phyloP scores from a whole-genome alignment of 1,140 invertebrate genomes.

The Lepidotrigona ventralis region DNA sequence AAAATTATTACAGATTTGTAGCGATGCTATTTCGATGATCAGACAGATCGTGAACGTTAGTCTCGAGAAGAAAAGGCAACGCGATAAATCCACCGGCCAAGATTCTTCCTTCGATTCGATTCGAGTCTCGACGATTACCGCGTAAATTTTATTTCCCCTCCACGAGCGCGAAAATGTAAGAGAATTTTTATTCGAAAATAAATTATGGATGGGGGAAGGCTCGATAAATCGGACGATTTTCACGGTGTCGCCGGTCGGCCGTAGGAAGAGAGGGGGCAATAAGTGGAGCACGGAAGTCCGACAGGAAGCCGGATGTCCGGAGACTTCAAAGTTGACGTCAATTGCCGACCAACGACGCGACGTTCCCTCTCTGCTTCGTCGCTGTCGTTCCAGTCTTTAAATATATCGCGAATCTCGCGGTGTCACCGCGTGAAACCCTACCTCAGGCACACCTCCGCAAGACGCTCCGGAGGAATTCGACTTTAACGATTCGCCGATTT shows the following conservation, averaged over 20 bases:
- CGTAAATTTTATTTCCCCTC: background rate
- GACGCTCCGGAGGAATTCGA: constrained; percentile 55
- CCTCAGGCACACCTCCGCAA: background rate
- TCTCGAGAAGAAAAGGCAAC: too few species aligned
- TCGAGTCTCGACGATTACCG: background rate
- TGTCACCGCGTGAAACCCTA: constrained; percentile 18
- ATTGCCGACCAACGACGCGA: constrained; percentile 61
- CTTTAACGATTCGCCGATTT: constrained; percentile 64
- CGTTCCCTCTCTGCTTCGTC: constrained; percentile 31
- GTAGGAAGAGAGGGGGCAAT: constrained; percentile 34
- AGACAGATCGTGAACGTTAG: background rate
- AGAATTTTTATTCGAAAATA: constrained; percentile 30
- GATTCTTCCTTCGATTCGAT: background rate
- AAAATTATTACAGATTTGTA: too few species aligned
- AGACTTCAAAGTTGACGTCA: constrained; percentile 61
- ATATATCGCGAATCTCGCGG: constrained; percentile 12
- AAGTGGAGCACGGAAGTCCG: constrained; percentile 50
- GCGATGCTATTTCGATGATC: background rate
- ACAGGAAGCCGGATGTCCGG: constrained; percentile 41
- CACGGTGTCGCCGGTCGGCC: background rate
- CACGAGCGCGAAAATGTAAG: background rate
- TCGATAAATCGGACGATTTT: constrained; percentile 27
- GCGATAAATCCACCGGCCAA: background rate
- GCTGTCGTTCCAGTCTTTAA: constrained; percentile 38
- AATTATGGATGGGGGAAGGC: background rate